phyloP scores from a whole-genome alignment of 2,113 vertebrate species.

The Etheostoma cragini region DNA sequence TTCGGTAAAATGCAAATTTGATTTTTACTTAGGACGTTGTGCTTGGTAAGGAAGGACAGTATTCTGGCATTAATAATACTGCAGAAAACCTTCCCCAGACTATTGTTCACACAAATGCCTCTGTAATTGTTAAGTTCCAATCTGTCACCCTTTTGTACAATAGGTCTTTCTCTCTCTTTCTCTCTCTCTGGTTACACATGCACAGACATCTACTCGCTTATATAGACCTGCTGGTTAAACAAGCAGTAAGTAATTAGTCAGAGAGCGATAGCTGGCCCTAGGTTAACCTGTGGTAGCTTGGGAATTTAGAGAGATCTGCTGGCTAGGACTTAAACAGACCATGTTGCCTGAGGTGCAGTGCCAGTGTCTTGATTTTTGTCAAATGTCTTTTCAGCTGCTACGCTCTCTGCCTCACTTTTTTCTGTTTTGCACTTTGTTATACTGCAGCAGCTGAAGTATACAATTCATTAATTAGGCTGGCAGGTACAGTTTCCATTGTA shows the following conservation, averaged over 20 bases:
- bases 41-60: too few relatives aligned
- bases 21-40: too few relatives aligned
- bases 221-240: conserved; percentile 69
- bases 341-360: conserved; percentile 9
- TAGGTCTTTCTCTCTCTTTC: background rate
- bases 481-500: background rate
- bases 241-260: conserved; percentile 70
- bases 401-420: background rate
- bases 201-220: conserved; percentile 62
- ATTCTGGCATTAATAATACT: too few relatives aligned
- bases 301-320: conserved; percentile 39
- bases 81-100: too few relatives aligned
- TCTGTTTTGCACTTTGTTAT: background rate
- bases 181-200: conserved; percentile 54
- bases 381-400: conserved; percentile 15
- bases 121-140: too few relatives aligned
- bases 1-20: too few relatives aligned
- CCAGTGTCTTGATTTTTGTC: conserved; percentile 40
- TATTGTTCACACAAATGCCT: too few relatives aligned
- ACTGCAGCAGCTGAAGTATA: background rate
- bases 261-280: conserved; percentile 64
- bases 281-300: conserved; percentile 57
- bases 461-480: background rate
- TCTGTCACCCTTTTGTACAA: too few relatives aligned
- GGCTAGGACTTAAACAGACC: conserved; percentile 21